Percentiles rank a stretch among this genome's conserved stretches.
phyloP scores from a whole-genome alignment of 2,113 vertebrate genomes.

The Myotis lucifugus region DNA sequence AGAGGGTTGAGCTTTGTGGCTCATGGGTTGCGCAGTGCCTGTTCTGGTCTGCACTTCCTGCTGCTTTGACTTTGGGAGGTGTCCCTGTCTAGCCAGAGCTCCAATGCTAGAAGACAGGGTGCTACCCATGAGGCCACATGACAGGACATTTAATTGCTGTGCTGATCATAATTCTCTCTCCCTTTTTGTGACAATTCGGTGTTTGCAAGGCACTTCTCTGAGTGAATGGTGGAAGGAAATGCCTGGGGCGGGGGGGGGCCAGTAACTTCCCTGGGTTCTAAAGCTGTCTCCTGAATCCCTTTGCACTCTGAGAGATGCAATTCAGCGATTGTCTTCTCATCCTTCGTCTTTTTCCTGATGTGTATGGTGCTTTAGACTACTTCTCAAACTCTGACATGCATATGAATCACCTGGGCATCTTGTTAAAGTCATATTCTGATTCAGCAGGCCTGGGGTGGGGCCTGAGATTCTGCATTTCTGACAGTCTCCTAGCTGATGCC shows the following conservation, averaged over 20 bases:
- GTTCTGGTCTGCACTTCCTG: neutral
- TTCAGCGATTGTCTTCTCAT: neutral
- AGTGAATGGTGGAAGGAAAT: neutral
- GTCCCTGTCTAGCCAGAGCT: neutral
- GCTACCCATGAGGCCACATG: neutral
- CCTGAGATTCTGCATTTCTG: slow-evolving; percentile 16
- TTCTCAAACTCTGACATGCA: neutral
- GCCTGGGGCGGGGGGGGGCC: neutral
- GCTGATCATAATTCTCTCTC: neutral
- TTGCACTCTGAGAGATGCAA: neutral
- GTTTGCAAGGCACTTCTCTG: neutral
- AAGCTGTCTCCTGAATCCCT: neutral
- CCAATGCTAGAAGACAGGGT: neutral
- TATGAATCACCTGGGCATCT: neutral
- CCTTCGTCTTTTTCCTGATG: neutral
- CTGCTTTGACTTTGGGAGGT: neutral
- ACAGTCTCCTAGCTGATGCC: neutral
- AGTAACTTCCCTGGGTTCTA: neutral
- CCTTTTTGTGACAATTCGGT: neutral
- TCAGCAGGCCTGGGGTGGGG: neutral
- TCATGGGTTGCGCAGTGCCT: neutral
- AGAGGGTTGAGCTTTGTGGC: neutral
- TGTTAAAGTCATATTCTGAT: neutral
- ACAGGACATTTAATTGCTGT: neutral
- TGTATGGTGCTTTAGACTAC: neutral